Evolutionary conservation across 1,140 invertebrate species (phyloP), one percentile per base, ranked within the genome.

Genomic region (Caenorhabditis elegans): DNA sequence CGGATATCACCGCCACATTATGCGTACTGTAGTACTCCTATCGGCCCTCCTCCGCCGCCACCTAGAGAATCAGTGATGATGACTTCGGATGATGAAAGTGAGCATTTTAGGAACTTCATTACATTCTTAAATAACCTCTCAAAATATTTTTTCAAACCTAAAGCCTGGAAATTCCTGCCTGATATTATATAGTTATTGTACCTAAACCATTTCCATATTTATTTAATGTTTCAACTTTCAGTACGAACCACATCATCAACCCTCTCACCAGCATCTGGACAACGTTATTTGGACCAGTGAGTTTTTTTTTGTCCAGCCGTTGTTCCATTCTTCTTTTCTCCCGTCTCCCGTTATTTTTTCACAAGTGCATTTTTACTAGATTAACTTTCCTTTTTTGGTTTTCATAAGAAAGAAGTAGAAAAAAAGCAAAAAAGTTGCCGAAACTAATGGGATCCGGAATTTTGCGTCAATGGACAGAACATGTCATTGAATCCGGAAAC

Each of bases 261-360:
- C 19, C 78, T 79, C 10, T 79, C 78, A n/a, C 78, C 78, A 26
- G 55, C 78, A 1, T 79, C 78, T 17, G 51, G 55, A 34, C 36
- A 60, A 53, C 78, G 78, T 10, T 79, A 65, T 36, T 55, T 60
- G 26, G 78, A 79, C 46, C 36, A 53, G 78, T 79, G 55, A 79
- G 78, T 79, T 79, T 60, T 26, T 79, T 47, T 65, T 26, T 70
- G n/a, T 79, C 15, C 39, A 43, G 39, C 39, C 26, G 19, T 47
- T 26, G 34, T 53, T 51, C 31, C 31, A 15, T 39, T 53, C 49
- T 53, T 39, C 28, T 39, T 36, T 24, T 39, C 31, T 19, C 13
- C 15, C 19, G 11, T 28, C 15, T 46, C 2, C 34, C n/a, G n/a
- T 55, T 15, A 24, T n/a, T 55, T 28, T 24, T 17, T 36, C 31